Base-by-base conservation (phyloP, 53 echinoderm and acorn worm genomes). In the Crossaster papposus region DNA sequence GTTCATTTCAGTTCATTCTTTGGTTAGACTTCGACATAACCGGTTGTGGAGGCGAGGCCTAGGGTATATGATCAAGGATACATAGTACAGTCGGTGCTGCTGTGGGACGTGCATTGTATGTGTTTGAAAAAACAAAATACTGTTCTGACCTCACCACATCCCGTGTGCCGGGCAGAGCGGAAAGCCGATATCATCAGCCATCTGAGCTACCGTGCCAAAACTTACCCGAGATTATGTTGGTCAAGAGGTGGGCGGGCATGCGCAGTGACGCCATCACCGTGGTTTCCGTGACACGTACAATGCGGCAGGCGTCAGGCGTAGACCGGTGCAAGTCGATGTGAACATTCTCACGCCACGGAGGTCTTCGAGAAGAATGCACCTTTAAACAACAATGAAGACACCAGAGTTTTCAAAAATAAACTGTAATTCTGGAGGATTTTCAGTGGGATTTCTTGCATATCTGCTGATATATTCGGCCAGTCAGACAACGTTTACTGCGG, bases 101-200 rank as follows among this genome's bases (percentile, higher is more conserved):
- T n/a, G n/a, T n/a, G n/a, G 24, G 28, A 26, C 28, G 11, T 12
- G 28, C 22, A 28, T 12, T 24, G 68, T 68, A 28, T 68, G 28
- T 68, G 68, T 68, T 28, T 36, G 17, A 17, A 34, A 23, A 70
- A 29, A 29, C 35, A 17, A 34, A 23, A 70, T 30, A 29, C 35
- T 73, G 13, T 36, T 14, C 35, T 44, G 78, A 78, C 78, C 78
- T 78, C 51, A 51, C 51, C 44, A 78, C 78, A 78, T 78, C 78
- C 78, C 78, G 50, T 44, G 3, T 24, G 75, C 35, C 35, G 36
- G 20, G 50, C 26, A 20, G n/a, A 78, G 34, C 78, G 78, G 78
- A 50, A 78, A 78, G 24, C 50, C 20, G 78, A 78, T 78, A 50
- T 8, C 23, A 78, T 78, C 78, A 26, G 36, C 32, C 14, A 18